These are phyloP conservation scores for Balearica regulorum DNA, from an alignment of 2,797 vertebrate species.

Conservation along the genomic window DNA sequence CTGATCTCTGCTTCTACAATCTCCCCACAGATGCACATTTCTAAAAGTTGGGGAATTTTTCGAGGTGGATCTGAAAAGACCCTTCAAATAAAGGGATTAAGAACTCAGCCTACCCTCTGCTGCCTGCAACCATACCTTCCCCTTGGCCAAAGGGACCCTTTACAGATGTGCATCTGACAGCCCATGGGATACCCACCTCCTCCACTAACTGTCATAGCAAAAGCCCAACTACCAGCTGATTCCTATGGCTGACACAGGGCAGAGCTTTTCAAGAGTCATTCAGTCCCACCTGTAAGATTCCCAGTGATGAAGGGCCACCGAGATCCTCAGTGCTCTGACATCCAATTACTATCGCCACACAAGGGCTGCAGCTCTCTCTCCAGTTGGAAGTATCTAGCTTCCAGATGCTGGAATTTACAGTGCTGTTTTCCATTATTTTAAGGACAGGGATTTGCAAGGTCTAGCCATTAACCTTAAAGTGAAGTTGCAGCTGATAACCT, in stretches of 20 bases:
- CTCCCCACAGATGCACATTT: background rate
- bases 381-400: background rate
- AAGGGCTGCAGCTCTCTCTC: background rate
- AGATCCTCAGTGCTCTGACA: background rate
- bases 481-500: background rate
- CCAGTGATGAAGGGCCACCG: background rate
- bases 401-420: background rate
- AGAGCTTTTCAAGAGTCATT: background rate
- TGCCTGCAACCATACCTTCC: background rate
- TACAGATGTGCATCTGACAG: rapidly evolving
- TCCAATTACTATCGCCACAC: background rate
- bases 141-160: background rate
- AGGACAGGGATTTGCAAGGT: background rate
- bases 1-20: background rate
- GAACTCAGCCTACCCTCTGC: background rate
- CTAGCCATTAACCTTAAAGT: background rate
- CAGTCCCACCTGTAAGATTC: background rate
- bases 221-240: background rate
- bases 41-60: background rate
- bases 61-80: background rate
- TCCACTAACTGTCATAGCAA: background rate
- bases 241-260: background rate
- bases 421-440: background rate
- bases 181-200: background rate
- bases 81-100: background rate